phyloP scores from a whole-genome alignment of 2,113 vertebrate genomes.

The mouse (Mus musculus) region DNA sequence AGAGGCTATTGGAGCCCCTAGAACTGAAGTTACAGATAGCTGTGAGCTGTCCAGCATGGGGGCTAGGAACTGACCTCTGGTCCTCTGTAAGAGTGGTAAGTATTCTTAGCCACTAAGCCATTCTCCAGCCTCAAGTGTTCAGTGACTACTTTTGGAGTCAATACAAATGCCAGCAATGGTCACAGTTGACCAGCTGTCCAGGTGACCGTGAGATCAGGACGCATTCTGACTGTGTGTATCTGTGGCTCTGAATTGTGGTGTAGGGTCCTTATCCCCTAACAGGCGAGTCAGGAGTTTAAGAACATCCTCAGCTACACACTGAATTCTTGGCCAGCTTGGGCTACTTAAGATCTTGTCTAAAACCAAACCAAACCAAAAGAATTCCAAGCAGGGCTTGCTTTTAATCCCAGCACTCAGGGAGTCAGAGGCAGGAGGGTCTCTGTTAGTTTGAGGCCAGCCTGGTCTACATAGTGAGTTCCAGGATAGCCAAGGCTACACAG shows the following conservation, averaged over 20 bases:
- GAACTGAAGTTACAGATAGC: not conserved
- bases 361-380: not conserved
- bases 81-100: not conserved
- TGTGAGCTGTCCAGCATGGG: not conserved
- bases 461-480: not conserved
- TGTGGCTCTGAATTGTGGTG: not conserved
- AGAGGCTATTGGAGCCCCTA: not conserved
- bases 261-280: no score
- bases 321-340: not conserved
- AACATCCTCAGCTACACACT: not conserved
- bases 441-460: not conserved
- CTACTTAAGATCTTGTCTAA: not conserved
- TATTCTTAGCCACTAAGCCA: not conserved
- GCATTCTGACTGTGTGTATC: not conserved
- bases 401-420: not conserved
- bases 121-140: not conserved
- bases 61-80: not conserved
- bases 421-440: not conserved
- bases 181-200: not conserved
- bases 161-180: not conserved
- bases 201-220: not conserved
- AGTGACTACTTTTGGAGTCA: slow-evolving; percentile 27
- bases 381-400: not conserved
- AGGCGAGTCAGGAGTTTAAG: not conserved
- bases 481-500: not conserved